Conservation (phyloP, 1,140 invertebrate genomes). For the Wiebesia pumilae region DNA sequence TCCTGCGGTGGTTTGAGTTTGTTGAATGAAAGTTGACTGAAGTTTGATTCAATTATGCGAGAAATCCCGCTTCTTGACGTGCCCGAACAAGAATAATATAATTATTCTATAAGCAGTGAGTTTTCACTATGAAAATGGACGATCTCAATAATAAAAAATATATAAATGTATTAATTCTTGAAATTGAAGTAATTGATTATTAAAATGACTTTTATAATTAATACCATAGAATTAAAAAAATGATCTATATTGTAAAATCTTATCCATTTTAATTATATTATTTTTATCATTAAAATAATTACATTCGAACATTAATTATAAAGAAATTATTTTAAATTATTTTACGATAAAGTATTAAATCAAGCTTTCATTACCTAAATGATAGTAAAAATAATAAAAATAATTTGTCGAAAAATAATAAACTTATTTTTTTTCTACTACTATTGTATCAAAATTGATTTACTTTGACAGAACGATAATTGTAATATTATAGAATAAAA, state of each 20-base stretch:
- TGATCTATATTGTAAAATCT: neutral
- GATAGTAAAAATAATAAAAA: too few relatives aligned
- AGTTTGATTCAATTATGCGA: constrained; percentile 27
- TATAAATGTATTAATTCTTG: neutral
- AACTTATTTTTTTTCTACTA: too few relatives aligned
- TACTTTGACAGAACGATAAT: too few relatives aligned
- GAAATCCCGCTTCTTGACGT: constrained; percentile 35
- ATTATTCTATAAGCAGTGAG: constrained; percentile 36
- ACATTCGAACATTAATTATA: too few relatives aligned
- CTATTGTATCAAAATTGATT: too few relatives aligned
- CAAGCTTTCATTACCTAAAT: too few relatives aligned
- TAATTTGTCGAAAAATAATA: too few relatives aligned
- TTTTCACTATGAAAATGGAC: neutral
- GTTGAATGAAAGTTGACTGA: constrained; percentile 4
- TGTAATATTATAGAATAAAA: too few relatives aligned
- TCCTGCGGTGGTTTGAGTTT: constrained; percentile 36
- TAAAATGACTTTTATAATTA: neutral
- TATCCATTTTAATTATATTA: too few relatives aligned
- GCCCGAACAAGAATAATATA: constrained; percentile 18
- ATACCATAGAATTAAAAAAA: neutral
- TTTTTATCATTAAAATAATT: too few relatives aligned
- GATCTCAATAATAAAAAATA: neutral
- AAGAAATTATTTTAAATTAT: too few relatives aligned
- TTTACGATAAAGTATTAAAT: too few relatives aligned
- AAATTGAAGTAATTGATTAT: neutral